Conservation (phyloP, 2,113 vertebrate species). For the Paralichthys olivaceus region DNA sequence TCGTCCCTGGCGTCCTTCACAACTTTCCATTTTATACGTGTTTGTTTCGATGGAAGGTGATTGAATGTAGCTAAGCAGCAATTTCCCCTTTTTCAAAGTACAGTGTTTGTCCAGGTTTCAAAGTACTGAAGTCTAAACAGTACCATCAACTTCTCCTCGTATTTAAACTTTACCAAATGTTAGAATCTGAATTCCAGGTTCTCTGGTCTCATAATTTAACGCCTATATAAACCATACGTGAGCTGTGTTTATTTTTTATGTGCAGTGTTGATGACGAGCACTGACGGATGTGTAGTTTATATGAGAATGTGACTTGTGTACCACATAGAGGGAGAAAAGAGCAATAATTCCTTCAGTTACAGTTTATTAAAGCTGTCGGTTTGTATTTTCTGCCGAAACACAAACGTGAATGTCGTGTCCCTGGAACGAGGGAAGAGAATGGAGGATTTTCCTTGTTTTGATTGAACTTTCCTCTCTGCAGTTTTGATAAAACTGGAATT, state of each 20-base stretch:
- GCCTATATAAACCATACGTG: background rate
- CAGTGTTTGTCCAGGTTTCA: slow-evolving; percentile 26
- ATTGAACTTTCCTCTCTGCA: slow-evolving; percentile 36
- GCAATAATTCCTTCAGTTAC: slow-evolving; percentile 63
- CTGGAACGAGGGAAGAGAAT: slow-evolving; percentile 37
- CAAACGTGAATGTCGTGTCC: slow-evolving; percentile 62
- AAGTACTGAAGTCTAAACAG: slow-evolving; percentile 30
- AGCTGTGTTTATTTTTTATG: slow-evolving; percentile 9
- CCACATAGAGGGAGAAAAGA: slow-evolving; percentile 33
- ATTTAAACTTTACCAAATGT: slow-evolving; percentile 37
- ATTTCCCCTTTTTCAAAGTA: slow-evolving; percentile 26
- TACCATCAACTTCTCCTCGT: slow-evolving; percentile 27
- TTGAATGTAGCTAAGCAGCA: slow-evolving; percentile 71
- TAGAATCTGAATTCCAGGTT: slow-evolving; percentile 16
- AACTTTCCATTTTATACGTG: slow-evolving; percentile 20
- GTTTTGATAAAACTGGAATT: slow-evolving; percentile 39
- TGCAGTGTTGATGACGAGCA: no score
- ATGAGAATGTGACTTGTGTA: slow-evolving; percentile 35
- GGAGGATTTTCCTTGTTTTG: slow-evolving; percentile 17
- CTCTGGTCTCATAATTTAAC: background rate
- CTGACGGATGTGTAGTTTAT: slow-evolving; percentile 10
- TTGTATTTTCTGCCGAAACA: slow-evolving; percentile 32
- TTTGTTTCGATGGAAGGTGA: slow-evolving; percentile 49
- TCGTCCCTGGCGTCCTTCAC: slow-evolving; percentile 25
- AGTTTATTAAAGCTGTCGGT: slow-evolving; percentile 8